Base-by-base conservation (phyloP, 2,113 vertebrate species). In the Amblyopsis rosae region DNA sequence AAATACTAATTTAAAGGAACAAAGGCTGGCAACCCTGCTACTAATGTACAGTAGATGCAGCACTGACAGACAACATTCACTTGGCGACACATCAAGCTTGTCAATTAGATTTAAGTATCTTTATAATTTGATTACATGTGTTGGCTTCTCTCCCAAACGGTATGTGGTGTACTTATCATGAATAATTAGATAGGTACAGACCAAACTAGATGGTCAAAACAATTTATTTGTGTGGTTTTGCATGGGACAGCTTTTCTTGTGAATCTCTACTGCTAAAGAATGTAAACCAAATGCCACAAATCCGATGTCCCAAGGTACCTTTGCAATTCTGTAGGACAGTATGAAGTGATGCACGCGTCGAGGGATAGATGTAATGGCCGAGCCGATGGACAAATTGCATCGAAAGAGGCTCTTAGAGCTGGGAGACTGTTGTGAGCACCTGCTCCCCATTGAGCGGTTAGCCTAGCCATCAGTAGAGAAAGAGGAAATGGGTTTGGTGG, bases 71-170 rank as follows among this genome's bases (percentile, higher is more conserved):
- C 51, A 2, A 7, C 13, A 0, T 45, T 59, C 33, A 70, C 55
- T 59, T 72, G 61, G n/a, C 15, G 13, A 16, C 51, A 50, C 8
- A 60, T 75, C 59, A 65, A 7, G 35, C 10, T 45, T 51, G 48
- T 70, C 65, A 51, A 35, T 80, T 46, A 76, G 35, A 70, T 33
- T 59, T 62, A 41, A 75, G 57, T 54, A 51, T 41, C 59, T 68
- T 76, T 62, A 16, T 45, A 71, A 82, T 59, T 71, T 54, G 58
- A 77, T 74, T 72, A n/a, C 15, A 53, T 67, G 46, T n/a, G 50
- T 48, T 74, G 49, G 53, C 68, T 48, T 57, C 49, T 13, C 26
- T 76, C 41, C 70, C 59, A 51, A 62, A 76, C 51, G 16, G 55
- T 72, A 35, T 62, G 58, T 72, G 49, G 53, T 8, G 1, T 46